Percentiles rank a stretch among this genome's conserved stretches.
Evolutionary conservation across 1,140 invertebrate genomes (phyloP).

Genomic region (Drosophila tsacasi): DNA sequence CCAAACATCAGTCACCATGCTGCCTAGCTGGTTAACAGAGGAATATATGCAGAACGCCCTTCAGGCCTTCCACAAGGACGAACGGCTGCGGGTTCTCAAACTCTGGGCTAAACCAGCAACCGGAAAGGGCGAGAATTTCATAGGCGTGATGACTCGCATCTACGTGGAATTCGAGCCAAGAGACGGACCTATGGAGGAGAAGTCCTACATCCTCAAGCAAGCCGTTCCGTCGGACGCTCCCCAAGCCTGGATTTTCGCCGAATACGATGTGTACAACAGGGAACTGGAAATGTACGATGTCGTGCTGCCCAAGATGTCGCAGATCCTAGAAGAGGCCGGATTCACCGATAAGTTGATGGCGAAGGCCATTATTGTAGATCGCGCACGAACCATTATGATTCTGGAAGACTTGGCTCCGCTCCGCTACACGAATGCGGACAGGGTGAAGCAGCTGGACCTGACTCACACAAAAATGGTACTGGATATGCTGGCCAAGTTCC

Average conservation of each 20-base stretch:
- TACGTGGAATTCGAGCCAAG: slow-evolving; percentile 44
- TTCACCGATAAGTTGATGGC: slow-evolving; percentile 63
- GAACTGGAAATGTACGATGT: slow-evolving; percentile 75
- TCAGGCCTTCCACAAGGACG: slow-evolving; percentile 44
- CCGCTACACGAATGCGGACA: slow-evolving; percentile 86
- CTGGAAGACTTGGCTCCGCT: slow-evolving; percentile 86
- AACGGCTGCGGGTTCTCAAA: slow-evolving; percentile 46
- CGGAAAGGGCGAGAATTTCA: slow-evolving; percentile 70
- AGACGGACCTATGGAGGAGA: slow-evolving; percentile 7
- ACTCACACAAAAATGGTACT: slow-evolving; percentile 85
- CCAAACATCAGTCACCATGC: slow-evolving; percentile 13
- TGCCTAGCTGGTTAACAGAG: slow-evolving; percentile 61
- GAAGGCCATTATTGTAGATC: slow-evolving; percentile 61
- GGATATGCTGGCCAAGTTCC: slow-evolving; percentile 86
- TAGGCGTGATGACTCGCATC: slow-evolving; percentile 70
- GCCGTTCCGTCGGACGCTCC: slow-evolving; percentile 37
- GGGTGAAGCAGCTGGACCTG: slow-evolving; percentile 86
- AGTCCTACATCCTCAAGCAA: slow-evolving; percentile 59
- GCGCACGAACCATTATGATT: slow-evolving; percentile 38
- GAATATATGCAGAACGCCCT: slow-evolving; percentile 63
- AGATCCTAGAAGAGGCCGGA: slow-evolving; percentile 45
- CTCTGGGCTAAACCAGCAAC: slow-evolving; percentile 51
- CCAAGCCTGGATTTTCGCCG: slow-evolving; percentile 38
- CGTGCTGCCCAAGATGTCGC: slow-evolving; percentile 58
- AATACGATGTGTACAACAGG: slow-evolving; percentile 54